Base-by-base conservation (phyloP, 1,140 invertebrate genomes). In the Bombus sibiricus region DNA sequence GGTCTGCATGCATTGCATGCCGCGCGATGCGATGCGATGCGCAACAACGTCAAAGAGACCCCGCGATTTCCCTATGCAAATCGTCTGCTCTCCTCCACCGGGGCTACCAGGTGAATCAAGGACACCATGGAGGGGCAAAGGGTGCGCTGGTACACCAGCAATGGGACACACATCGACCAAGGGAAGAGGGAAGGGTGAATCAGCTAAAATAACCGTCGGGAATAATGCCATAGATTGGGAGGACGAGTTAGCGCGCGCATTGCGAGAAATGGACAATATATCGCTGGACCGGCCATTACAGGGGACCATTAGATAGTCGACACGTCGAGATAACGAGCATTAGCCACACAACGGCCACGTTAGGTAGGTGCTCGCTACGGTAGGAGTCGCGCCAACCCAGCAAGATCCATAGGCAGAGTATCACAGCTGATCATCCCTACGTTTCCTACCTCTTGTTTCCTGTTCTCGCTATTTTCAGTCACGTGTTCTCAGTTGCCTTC, bases 271-370 rank as follows among this genome's bases (percentile, higher is more conserved):
- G 92, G 92, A 93, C 93, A 92, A 95, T 95, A 93, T 94, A 95
- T 95, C 92, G 93, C 92, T 91, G 92, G 91, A 34, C 84, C 87
- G 89, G 91, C 95, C 94, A 95, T 95, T 95, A 95, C 92, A 89
- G 86, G 89, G 91, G 93, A 92, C 93, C 94, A 95, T 95, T 95
- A 95, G 94, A 95, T 94, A 95, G 95, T 94, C 93, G 93, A 94
- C 93, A 93, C 93, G 92, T 94, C 92, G 93, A 94, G 94, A 95
- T 95, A 95, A 95, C 94, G 94, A 95, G 94, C 94, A 95, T 95
- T 95, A 95, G 93, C 93, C 94, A 91, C 92, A 91, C 92, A 93
- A 94, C 92, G 89, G 92, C 89, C 92, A 92, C 93, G 93, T 93
- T 94, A 94, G 92, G 90, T 90, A 89, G 90, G 91, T 85, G 88